Conservation (phyloP, 2,113 vertebrate species). For the Equus przewalskii region DNA sequence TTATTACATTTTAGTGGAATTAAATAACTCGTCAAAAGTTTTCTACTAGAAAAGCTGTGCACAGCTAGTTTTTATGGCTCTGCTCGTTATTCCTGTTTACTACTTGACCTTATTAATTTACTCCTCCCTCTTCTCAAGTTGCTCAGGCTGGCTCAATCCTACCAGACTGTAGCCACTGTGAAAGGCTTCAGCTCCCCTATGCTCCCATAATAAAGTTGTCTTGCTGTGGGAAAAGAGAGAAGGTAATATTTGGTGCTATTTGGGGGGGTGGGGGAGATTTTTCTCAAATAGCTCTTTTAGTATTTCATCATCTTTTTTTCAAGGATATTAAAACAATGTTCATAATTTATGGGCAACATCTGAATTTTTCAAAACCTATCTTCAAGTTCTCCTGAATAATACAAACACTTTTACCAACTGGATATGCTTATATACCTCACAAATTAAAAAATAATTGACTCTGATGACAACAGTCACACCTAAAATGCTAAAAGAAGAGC, state of each 20-base stretch:
- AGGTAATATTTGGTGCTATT: background rate
- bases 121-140: background rate
- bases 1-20: conserved; percentile 51
- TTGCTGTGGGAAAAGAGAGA: background rate
- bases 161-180: background rate
- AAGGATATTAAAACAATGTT: background rate
- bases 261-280: background rate
- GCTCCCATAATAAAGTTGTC: background rate
- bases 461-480: background rate
- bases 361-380: background rate
- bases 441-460: conserved; percentile 22
- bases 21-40: background rate
- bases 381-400: background rate
- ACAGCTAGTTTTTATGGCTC: background rate
- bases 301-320: background rate
- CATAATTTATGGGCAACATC: background rate
- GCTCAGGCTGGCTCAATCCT: background rate
- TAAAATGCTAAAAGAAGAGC: background rate
- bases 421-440: background rate
- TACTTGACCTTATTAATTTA: background rate
- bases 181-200: background rate
- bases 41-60: background rate
- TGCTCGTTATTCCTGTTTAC: background rate
- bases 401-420: background rate
- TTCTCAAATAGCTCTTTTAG: conserved; percentile 31